A percentile compares a stretch with the other conserved stretches of the same genome.
phyloP scores from a whole-genome alignment of 2,113 vertebrate species.

The Epinephelus fuscoguttatus region DNA sequence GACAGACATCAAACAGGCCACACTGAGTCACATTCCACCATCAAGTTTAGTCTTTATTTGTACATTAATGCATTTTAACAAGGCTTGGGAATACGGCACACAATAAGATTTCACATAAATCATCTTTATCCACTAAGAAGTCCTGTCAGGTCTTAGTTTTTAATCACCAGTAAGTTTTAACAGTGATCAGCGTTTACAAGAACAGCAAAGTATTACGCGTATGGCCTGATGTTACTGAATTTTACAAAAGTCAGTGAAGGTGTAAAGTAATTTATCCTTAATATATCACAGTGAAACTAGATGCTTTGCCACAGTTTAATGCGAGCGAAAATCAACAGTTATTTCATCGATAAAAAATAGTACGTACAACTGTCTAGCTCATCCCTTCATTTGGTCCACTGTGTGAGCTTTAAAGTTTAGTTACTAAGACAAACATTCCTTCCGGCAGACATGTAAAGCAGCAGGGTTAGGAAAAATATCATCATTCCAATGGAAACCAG shows the following conservation, averaged over 20 bases:
- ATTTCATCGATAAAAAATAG: conserved; percentile 30
- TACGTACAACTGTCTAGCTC: neutral
- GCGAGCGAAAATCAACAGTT: conserved; percentile 37
- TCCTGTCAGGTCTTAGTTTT: conserved; percentile 40
- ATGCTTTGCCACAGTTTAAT: conserved; percentile 69
- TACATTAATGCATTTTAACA: conserved; percentile 72
- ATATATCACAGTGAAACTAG: conserved; percentile 75
- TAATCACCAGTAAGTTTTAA: conserved; percentile 56
- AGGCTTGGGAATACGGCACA: conserved; percentile 69
- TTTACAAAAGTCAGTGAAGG: conserved; percentile 55
- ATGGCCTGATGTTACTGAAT: conserved; percentile 38
- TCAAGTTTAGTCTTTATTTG: conserved; percentile 76
- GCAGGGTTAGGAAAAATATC: conserved; percentile 29
- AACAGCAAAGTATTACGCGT: conserved; percentile 56
- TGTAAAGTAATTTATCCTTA: conserved; percentile 37
- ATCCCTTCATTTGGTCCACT: conserved; percentile 9
- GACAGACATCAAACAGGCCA: conserved; percentile 27
- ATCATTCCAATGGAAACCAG: conserved; percentile 23
- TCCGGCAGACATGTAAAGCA: conserved; percentile 34
- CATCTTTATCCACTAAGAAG: conserved; percentile 37
- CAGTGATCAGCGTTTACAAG: conserved; percentile 62
- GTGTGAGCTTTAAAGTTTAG: conserved; percentile 11
- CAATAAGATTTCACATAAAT: conserved; percentile 65
- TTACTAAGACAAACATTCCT: neutral
- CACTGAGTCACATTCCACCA: conserved; percentile 63